Percentiles rank a stretch among this genome's conserved stretches.
Evolutionary conservation across 2,113 vertebrate species (phyloP).

Genomic region (Turdus rufiventris): DNA sequence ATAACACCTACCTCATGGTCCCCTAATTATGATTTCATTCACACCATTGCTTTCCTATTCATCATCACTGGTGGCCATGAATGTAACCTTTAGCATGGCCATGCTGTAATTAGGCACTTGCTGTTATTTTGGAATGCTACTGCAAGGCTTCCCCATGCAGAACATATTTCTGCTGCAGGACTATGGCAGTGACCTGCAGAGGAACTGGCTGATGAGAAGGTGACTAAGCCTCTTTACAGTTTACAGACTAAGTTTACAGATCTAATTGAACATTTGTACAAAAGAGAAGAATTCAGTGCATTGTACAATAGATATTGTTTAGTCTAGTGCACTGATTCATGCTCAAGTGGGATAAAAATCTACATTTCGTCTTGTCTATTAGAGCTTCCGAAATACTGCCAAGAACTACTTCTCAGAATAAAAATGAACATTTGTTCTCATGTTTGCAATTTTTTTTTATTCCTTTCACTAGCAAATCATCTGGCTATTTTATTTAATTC

Average conservation of each 20-base stretch:
- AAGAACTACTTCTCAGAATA: conserved; percentile 54
- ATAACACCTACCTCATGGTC: not conserved
- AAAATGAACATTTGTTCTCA: conserved; percentile 50
- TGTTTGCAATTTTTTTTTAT: conserved; percentile 36
- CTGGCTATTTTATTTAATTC: not conserved
- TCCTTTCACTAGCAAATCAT: conserved; percentile 32
- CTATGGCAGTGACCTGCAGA: not conserved
- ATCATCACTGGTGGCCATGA: not conserved
- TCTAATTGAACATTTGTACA: not conserved
- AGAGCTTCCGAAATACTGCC: not conserved
- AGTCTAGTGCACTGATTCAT: conserved; percentile 39
- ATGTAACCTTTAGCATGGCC: not conserved
- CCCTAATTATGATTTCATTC: not conserved
- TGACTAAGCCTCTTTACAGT: not conserved
- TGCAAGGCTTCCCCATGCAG: not conserved
- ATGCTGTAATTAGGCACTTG: not conserved
- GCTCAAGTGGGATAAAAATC: conserved; percentile 29
- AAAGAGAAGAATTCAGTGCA: not conserved
- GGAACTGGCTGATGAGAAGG: not conserved
- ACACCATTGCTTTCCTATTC: not conserved
- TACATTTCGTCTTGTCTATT: not conserved
- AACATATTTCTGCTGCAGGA: not conserved
- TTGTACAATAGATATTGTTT: conserved; percentile 47
- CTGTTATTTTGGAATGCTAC: not conserved
- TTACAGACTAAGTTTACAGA: not conserved